phyloP scores from a whole-genome alignment of 2,797 vertebrate species.

The Podargus strigoides region DNA sequence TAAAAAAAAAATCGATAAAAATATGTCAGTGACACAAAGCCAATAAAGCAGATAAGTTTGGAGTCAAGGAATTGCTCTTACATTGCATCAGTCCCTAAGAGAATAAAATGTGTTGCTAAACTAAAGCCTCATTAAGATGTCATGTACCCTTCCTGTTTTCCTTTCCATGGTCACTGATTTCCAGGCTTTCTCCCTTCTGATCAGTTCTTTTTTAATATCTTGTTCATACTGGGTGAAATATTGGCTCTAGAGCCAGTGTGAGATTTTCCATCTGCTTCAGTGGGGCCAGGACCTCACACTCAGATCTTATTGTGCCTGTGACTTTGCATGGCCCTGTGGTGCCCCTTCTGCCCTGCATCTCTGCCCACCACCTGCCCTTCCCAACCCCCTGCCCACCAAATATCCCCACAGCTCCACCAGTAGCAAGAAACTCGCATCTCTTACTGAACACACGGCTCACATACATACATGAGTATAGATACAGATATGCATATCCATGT shows the following conservation, averaged over 20 bases:
- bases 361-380: neutral
- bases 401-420: neutral
- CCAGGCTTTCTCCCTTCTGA: neutral
- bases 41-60: slow-evolving; percentile 2
- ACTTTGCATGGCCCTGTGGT: neutral
- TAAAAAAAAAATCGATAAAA: neutral
- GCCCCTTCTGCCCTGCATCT: neutral
- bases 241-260: neutral
- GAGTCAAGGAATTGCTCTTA: neutral
- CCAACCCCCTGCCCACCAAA: neutral
- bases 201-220: neutral
- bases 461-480: fast-evolving
- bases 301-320: neutral
- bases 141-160: neutral
- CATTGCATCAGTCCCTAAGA: neutral
- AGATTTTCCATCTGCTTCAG: neutral
- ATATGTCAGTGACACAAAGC: neutral
- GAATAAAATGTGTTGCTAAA: neutral
- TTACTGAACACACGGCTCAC: neutral
- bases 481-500: neutral
- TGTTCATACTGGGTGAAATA: neutral
- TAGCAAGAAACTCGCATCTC: neutral
- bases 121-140: neutral
- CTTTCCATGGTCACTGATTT: neutral
- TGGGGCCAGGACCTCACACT: neutral